phyloP scores from a whole-genome alignment of 2,888 invertebrate genomes.

The Dioctria linearis region DNA sequence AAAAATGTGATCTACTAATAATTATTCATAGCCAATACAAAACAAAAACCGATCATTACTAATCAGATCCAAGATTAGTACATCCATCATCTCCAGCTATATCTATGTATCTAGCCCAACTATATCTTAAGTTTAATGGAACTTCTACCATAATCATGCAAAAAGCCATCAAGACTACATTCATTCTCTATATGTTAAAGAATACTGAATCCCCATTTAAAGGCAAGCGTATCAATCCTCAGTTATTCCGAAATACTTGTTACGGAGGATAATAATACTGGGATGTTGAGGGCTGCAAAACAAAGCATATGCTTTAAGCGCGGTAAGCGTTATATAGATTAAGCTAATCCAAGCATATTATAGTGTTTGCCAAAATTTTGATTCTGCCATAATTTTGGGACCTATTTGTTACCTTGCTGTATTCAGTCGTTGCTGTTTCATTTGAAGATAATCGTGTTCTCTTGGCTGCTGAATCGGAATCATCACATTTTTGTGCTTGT shows the following conservation, averaged over 20 bases:
- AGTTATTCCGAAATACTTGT: slow-evolving; percentile 17
- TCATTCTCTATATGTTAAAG: slow-evolving; percentile 6
- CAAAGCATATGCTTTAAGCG: slow-evolving; percentile 55
- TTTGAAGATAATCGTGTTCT: slow-evolving; percentile 71
- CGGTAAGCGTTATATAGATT: not conserved
- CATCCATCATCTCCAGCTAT: no score
- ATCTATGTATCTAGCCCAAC: no score
- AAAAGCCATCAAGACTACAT: not conserved
- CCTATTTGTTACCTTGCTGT: slow-evolving; percentile 68
- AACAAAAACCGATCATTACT: no score
- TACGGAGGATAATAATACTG: slow-evolving; percentile 58
- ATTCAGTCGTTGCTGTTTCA: slow-evolving; percentile 73
- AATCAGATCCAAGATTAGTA: no score
- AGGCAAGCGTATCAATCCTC: slow-evolving; percentile 24
- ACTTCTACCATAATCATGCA: not conserved
- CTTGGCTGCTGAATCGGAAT: slow-evolving; percentile 62
- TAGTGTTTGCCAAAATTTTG: slow-evolving; percentile 51
- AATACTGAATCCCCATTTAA: slow-evolving; percentile 22
- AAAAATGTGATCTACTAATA: no score
- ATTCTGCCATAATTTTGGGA: slow-evolving; percentile 19
- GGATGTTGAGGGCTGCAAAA: slow-evolving; percentile 63
- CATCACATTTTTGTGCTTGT: slow-evolving; percentile 65
- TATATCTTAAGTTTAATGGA: no score
- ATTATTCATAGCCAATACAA: no score
- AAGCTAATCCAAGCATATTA: slow-evolving; percentile 56